A percentile compares a stretch with the other conserved stretches of the same genome.
These are phyloP conservation scores for Xiphias gladius DNA, from an alignment of 2,113 vertebrate species.

Conservation along the genomic window DNA sequence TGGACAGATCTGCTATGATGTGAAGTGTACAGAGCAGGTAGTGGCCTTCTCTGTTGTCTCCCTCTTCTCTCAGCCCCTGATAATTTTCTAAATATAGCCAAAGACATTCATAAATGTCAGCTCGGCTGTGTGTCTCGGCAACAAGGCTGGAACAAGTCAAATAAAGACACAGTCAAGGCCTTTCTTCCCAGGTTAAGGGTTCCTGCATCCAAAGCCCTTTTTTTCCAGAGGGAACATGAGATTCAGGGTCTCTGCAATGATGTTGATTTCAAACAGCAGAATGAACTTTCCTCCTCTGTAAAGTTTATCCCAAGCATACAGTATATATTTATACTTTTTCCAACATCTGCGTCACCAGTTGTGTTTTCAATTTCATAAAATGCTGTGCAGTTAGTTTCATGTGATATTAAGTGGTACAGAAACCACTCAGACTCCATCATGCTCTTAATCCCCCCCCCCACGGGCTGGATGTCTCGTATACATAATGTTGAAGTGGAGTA, in stretches of 20 bases:
- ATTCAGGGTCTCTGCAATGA: constrained; percentile 8
- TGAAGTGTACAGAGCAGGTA: constrained; percentile 36
- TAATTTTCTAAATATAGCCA: constrained; percentile 48
- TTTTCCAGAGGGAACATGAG: constrained; percentile 14
- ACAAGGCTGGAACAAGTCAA: constrained; percentile 32
- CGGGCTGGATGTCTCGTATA: constrained; percentile 30
- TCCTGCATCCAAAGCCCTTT: constrained; percentile 3
- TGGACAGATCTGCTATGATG: constrained; percentile 65
- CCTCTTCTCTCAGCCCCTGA: constrained; percentile 24
- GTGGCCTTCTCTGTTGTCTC: constrained; percentile 21
- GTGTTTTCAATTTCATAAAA: constrained; percentile 29
- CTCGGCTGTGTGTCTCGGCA: constrained; percentile 14
- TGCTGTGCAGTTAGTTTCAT: constrained; percentile 42
- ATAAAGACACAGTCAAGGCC: constrained; percentile 10
- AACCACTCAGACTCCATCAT: constrained; percentile 26
- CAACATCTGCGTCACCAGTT: constrained; percentile 41
- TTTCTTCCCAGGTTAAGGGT: constrained; percentile 25
- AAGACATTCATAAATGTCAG: constrained; percentile 56
- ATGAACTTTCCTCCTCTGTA: constrained; percentile 36
- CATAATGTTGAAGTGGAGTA: constrained; percentile 34
- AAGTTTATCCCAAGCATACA: constrained; percentile 33
- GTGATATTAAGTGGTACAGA: constrained; percentile 47
- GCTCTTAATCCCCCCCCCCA: constrained; percentile 38
- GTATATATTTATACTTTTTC: constrained; percentile 34
- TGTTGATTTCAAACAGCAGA: constrained; percentile 35